These are phyloP conservation scores for Oscheius sp. DNA, from an alignment of 2,888 invertebrate genomes.

Conservation along the genomic window DNA sequence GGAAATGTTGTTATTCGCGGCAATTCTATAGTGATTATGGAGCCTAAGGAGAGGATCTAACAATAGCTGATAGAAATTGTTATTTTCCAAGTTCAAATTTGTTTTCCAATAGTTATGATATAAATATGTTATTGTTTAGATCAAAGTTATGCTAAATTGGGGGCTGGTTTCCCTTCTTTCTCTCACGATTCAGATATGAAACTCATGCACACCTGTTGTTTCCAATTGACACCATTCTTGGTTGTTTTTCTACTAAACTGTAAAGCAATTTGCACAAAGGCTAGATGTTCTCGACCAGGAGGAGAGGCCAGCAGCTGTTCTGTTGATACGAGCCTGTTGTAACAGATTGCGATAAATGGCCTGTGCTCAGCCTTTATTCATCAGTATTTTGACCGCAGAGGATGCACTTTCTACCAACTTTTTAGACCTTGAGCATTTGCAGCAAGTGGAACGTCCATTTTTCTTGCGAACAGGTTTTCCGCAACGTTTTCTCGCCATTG, in stretches of 20 bases:
- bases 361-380: neutral
- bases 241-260: neutral
- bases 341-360: constrained; percentile 22
- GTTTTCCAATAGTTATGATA: no score
- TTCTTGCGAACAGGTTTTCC: no score
- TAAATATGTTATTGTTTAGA: no score
- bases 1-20: constrained; percentile 98
- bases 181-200: no score
- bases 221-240: neutral
- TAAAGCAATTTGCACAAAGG: constrained; percentile 17
- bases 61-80: no score
- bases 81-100: no score
- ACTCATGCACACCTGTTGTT: no score
- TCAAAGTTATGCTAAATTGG: no score
- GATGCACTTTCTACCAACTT: neutral
- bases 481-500: neutral
- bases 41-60: constrained; percentile 83
- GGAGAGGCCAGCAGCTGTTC: constrained; percentile 11
- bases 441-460: neutral
- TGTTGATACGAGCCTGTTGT: constrained; percentile 18
- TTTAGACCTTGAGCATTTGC: no score
- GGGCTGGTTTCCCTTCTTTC: no score
- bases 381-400: neutral
- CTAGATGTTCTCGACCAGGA: neutral
- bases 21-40: constrained; percentile 93